Base-by-base conservation (phyloP, 2,888 invertebrate species). In the Hyles lineata region DNA sequence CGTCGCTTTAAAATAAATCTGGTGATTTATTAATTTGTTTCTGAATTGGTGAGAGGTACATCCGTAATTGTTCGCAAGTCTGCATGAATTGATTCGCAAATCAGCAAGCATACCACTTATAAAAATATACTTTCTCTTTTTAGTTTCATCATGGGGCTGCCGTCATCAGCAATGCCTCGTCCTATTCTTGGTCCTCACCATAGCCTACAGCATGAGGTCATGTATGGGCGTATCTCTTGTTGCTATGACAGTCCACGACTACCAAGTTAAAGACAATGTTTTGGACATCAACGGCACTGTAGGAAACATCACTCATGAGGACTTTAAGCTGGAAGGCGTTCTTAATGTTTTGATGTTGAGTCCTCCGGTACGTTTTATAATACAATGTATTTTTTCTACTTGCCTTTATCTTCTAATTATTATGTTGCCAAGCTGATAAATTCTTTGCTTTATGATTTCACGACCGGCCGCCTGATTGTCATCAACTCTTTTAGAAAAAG, bases 191-290 rank as follows among this genome's bases (percentile, higher is more conserved):
- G 92, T 96, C 1, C 87, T 96, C 21, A 90, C 95, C 0, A 93
- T 95, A 61, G 96, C 95, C 4, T 96, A 96, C 85, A 96, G 95
- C 15, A 95, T 96, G 89, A 89, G 97, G 74, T 93, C 96, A 0
- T 96, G 96, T 76, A 94, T 96, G 85, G 96, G 96, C 0, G 96
- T 96, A 0, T 96, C 96, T 0, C 88, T 97, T 29, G 96, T 96
- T 0, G 96, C 96, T 0, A 97, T 97, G 96, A 88, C 87, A 0
- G 78, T 83, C n/a, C 78, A 76, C 23, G 76, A 80, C 1, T 63
- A 63, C 43, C 63, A 63, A 43, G 43, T 5, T n/a, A n/a, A n/a
- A 19, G 69, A 50, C 0, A 55, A 43, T 17, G 7, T 60, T 23
- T 58, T 63, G 1, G 63, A 21, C 52, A 52, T 52, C 21, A 55